phyloP scores from a whole-genome alignment of 2,797 vertebrate genomes.

The Diplodus sargus region DNA sequence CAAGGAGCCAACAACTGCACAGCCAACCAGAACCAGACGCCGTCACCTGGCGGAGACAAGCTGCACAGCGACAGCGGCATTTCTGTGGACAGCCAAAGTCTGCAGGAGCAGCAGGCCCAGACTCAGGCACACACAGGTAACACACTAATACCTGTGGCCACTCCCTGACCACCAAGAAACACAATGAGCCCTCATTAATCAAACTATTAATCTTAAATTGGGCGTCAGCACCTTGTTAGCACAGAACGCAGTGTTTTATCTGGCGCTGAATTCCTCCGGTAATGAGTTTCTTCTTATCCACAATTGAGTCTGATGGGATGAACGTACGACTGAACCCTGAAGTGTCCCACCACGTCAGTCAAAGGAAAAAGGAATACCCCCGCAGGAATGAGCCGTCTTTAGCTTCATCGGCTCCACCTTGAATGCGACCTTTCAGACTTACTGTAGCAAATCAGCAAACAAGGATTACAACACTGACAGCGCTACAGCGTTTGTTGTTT shows the following conservation, averaged over 20 bases:
- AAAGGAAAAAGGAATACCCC: slow-evolving; percentile 48
- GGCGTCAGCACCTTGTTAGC: neutral
- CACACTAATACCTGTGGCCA: slow-evolving; percentile 3
- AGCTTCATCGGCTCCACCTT: slow-evolving; percentile 33
- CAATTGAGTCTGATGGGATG: slow-evolving; percentile 2
- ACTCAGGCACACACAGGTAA: slow-evolving; percentile 86
- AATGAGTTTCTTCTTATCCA: slow-evolving; percentile 18
- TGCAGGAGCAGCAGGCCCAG: slow-evolving; percentile 91
- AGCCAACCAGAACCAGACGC: slow-evolving; percentile 90
- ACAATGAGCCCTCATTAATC: slow-evolving; percentile 25
- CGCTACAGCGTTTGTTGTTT: slow-evolving; percentile 28
- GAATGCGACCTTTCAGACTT: slow-evolving; percentile 47
- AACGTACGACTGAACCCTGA: slow-evolving; percentile 28
- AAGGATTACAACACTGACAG: slow-evolving; percentile 48
- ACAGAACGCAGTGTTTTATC: slow-evolving; percentile 15
- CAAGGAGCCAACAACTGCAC: slow-evolving; percentile 94
- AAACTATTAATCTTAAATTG: slow-evolving; percentile 9
- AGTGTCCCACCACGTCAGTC: neutral
- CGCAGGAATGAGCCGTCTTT: slow-evolving; percentile 35
- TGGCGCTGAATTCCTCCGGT: neutral
- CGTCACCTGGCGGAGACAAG: slow-evolving; percentile 95
- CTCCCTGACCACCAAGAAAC: slow-evolving; percentile 2
- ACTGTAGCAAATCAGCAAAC: slow-evolving; percentile 55
- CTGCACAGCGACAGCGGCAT: slow-evolving; percentile 98
- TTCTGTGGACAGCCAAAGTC: slow-evolving; percentile 96